phyloP scores from a whole-genome alignment of 23 tunicate genomes.

The Ciona savignyi region DNA sequence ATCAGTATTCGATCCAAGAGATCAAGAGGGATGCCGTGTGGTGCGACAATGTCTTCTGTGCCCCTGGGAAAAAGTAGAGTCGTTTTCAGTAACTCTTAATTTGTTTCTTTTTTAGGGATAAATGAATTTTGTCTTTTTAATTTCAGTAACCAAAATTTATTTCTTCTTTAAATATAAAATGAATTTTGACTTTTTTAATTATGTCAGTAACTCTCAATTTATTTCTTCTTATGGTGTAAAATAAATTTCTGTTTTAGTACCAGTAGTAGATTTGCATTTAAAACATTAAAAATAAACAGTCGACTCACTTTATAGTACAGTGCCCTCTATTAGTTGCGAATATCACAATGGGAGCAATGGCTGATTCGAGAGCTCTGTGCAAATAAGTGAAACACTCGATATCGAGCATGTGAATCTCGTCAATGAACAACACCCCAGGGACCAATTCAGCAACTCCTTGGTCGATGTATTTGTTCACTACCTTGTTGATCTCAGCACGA shows the following conservation, averaged over 20 bases:
- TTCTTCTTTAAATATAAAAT: too few relatives aligned
- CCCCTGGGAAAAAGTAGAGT: slow-evolving; percentile 50
- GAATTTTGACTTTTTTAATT: too few relatives aligned
- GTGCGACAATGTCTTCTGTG: slow-evolving; percentile 89
- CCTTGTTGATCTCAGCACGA: slow-evolving; percentile 94
- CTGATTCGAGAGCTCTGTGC: slow-evolving; percentile 94
- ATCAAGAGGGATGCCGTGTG: slow-evolving; percentile 98
- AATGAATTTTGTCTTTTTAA: too few relatives aligned
- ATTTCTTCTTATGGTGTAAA: neutral
- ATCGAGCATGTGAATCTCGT: slow-evolving; percentile 98
- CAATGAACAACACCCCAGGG: slow-evolving; percentile 99
- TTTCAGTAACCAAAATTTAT: too few relatives aligned
- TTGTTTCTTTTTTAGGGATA: too few relatives aligned
- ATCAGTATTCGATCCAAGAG: slow-evolving; percentile 93
- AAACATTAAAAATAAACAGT: neutral
- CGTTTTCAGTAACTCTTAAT: too few relatives aligned
- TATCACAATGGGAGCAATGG: slow-evolving; percentile 95
- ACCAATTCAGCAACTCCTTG: slow-evolving; percentile 98
- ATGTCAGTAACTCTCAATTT: too few relatives aligned
- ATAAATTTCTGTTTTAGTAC: neutral
- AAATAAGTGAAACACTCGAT: slow-evolving; percentile 99
- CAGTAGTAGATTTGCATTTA: neutral
- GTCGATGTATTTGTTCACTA: slow-evolving; percentile 98
- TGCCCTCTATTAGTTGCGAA: slow-evolving; percentile 82
- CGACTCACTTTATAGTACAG: slow-evolving; percentile 61